These are phyloP conservation scores for Parnassius orleans DNA, from an alignment of 2,888 invertebrate genomes.

Conservation along the genomic window DNA sequence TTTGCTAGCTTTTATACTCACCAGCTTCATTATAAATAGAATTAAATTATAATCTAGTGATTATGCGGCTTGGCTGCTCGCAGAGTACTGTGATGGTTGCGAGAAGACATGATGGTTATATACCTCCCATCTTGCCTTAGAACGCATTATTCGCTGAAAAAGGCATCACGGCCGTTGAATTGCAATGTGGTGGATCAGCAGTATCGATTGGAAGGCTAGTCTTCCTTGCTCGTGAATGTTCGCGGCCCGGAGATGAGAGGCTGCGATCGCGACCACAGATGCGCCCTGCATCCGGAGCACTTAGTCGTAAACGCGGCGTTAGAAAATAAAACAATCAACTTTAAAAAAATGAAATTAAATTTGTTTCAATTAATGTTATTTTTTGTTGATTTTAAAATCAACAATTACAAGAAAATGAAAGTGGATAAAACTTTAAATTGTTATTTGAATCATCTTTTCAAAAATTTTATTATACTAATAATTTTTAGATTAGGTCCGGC, in stretches of 20 bases:
- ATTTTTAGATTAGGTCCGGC: no score
- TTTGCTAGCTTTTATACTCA: slow-evolving; percentile 45
- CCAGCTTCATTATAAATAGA: slow-evolving; percentile 67
- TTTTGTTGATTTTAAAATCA: not conserved
- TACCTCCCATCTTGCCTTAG: slow-evolving; percentile 54
- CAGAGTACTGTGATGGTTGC: slow-evolving; percentile 61
- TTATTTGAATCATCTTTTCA: no score
- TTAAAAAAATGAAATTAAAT: not conserved
- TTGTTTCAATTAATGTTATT: not conserved
- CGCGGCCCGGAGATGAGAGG: slow-evolving; percentile 30
- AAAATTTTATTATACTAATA: no score
- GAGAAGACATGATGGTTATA: slow-evolving; percentile 56
- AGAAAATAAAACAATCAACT: not conserved
- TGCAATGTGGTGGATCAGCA: slow-evolving; percentile 33
- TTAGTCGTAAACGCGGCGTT: slow-evolving; percentile 1
- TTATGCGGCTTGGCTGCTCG: slow-evolving; percentile 50
- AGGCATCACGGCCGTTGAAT: slow-evolving; percentile 63
- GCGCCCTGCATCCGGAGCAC: slow-evolving; percentile 10
- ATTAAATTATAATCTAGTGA: slow-evolving; percentile 35
- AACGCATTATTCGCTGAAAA: slow-evolving; percentile 56
- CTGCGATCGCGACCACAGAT: slow-evolving; percentile 33
- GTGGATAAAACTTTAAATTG: no score
- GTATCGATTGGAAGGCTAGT: slow-evolving; percentile 43
- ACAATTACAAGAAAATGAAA: no score
- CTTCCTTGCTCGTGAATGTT: slow-evolving; percentile 49